These are phyloP conservation scores for Spodoptera littoralis DNA, from an alignment of 2,888 invertebrate species.

Conservation along the genomic window DNA sequence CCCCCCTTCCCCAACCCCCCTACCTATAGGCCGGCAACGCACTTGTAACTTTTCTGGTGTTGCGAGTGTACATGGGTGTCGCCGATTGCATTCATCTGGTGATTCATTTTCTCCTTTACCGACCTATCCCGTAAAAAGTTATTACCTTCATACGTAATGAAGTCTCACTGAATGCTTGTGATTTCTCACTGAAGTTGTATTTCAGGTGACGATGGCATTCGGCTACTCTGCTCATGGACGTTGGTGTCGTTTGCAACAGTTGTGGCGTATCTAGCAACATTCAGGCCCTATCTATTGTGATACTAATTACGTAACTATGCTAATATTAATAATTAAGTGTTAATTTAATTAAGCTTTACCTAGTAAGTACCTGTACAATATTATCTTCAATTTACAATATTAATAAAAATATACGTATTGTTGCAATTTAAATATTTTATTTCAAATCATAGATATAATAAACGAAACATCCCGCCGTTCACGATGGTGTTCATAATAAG, in stretches of 20 bases:
- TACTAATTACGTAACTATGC: constrained; percentile 62
- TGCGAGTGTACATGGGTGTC: no score
- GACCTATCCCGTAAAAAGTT: no score
- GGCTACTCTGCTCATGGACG: constrained; percentile 51
- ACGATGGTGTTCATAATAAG: no score
- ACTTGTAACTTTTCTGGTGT: no score
- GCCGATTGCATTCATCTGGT: no score
- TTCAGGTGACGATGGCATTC: constrained; percentile 50
- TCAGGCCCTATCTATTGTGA: constrained; percentile 61
- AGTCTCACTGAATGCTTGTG: no score
- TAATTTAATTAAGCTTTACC: constrained; percentile 60
- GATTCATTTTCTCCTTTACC: no score
- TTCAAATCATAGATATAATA: not conserved
- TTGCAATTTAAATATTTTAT: constrained; percentile 37
- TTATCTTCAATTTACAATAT: constrained; percentile 34
- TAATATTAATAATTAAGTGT: constrained; percentile 55
- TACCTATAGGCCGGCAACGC: no score
- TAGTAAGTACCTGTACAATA: constrained; percentile 39
- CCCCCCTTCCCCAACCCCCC: no score
- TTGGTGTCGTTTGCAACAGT: constrained; percentile 47
- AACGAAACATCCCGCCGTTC: no score
- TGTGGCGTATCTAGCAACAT: constrained; percentile 39
- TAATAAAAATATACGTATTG: constrained; percentile 50
- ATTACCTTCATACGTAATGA: no score
- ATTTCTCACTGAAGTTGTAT: not conserved